Percentiles rank a stretch among this genome's conserved stretches.
These are phyloP conservation scores for Lottia gigantea DNA, from an alignment of 2,888 invertebrate genomes.

Conservation along the genomic window DNA sequence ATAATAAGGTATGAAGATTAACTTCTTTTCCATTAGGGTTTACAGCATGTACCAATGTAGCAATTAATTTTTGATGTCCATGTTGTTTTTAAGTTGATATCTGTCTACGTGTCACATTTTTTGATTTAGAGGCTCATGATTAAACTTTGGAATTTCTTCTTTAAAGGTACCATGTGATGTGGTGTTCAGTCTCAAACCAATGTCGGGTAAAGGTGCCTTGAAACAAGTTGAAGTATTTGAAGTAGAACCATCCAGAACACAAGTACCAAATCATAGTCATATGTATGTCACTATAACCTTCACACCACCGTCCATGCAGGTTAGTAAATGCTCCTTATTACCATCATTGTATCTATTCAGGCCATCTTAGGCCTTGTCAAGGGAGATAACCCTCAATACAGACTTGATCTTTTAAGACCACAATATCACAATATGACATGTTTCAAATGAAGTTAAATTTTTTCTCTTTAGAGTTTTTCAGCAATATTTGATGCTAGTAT, in stretches of 20 bases:
- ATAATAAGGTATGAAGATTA: conserved; percentile 55
- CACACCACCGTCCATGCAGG: conserved; percentile 68
- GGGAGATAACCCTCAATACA: too few species aligned
- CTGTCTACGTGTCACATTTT: background rate
- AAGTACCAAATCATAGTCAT: conserved; percentile 65
- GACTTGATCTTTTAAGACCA: too few species aligned
- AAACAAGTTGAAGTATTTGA: conserved; percentile 65
- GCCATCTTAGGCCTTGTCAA: too few species aligned
- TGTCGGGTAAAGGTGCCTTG: conserved; percentile 45
- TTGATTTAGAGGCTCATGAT: background rate
- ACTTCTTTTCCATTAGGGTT: too few species aligned
- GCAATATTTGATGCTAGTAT: conserved; percentile 65
- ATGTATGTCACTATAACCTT: conserved; percentile 67
- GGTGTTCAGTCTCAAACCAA: conserved; percentile 58
- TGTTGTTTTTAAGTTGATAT: background rate
- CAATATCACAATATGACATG: too few species aligned
- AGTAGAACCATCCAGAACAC: conserved; percentile 63
- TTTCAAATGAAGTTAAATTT: background rate
- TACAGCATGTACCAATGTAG: too few species aligned
- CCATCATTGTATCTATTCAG: too few species aligned
- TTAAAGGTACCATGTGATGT: conserved; percentile 66
- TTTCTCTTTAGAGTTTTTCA: conserved; percentile 54
- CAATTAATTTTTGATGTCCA: too few species aligned
- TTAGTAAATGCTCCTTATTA: conserved; percentile 31
- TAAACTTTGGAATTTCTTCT: conserved; percentile 6